phyloP scores from a whole-genome alignment of 2,113 vertebrate genomes.

The Oriolus oriolus region DNA sequence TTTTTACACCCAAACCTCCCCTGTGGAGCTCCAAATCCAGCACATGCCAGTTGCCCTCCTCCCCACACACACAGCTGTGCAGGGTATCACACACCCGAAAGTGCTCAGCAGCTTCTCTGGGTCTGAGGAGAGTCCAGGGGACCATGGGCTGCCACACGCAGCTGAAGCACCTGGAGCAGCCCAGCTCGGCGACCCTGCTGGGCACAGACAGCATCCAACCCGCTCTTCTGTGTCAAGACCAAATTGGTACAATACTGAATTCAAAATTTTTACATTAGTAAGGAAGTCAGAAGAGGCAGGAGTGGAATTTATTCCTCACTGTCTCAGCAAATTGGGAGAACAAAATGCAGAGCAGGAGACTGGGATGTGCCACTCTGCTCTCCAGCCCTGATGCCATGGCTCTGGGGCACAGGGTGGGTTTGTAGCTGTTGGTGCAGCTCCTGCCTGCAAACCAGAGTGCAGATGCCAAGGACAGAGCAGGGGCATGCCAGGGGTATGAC shows the following conservation, averaged over 20 bases:
- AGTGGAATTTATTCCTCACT: not conserved
- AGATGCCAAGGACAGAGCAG: not conserved
- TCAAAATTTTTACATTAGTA: not conserved
- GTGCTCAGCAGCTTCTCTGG: not conserved
- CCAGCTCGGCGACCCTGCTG: not conserved
- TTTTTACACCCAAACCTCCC: not conserved
- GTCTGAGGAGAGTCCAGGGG: not conserved
- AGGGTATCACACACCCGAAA: no score
- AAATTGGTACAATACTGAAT: not conserved
- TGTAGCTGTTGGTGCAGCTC: not conserved
- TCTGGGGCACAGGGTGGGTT: not conserved
- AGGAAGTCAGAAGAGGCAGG: not conserved
- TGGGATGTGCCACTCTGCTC: not conserved
- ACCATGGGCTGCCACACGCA: rapidly evolving
- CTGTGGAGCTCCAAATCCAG: not conserved
- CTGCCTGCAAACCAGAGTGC: not conserved
- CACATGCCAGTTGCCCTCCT: not conserved
- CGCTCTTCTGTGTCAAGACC: not conserved
- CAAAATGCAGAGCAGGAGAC: not conserved
- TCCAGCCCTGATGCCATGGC: rapidly evolving
- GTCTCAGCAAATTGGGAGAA: not conserved
- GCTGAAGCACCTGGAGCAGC: not conserved
- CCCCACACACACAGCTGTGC: not conserved
- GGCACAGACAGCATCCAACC: not conserved
- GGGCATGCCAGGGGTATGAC: not conserved